These are phyloP conservation scores for Dermatophagoides farinae DNA, from an alignment of 1,140 invertebrate species.

Conservation along the genomic window DNA sequence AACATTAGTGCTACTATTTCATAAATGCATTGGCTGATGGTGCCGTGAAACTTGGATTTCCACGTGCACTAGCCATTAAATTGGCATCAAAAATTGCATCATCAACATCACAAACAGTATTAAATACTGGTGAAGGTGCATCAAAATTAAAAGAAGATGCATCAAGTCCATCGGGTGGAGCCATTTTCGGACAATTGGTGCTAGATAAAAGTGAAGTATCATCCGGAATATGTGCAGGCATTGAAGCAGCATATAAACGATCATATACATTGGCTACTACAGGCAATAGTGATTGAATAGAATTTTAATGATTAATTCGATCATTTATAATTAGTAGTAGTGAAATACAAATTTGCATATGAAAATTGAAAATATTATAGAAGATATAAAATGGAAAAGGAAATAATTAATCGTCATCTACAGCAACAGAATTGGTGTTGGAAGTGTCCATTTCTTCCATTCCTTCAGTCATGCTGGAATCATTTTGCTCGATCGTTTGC, in stretches of 20 bases:
- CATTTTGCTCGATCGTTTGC: too few relatives aligned
- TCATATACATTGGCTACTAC: slow-evolving; percentile 18
- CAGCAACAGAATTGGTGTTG: too few relatives aligned
- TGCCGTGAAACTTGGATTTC: slow-evolving; percentile 38
- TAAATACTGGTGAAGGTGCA: slow-evolving; percentile 34
- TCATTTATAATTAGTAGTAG: too few relatives aligned
- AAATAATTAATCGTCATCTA: too few relatives aligned
- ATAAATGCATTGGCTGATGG: slow-evolving; percentile 22
- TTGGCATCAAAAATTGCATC: slow-evolving; percentile 35
- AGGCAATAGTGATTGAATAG: neutral
- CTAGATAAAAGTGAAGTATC: slow-evolving; percentile 55
- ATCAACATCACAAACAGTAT: slow-evolving; percentile 37
- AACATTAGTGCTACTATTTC: slow-evolving; percentile 1
- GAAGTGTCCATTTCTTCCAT: too few relatives aligned
- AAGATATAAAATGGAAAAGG: too few relatives aligned
- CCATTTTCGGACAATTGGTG: slow-evolving; percentile 61
- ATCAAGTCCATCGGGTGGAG: slow-evolving; percentile 40
- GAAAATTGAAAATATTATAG: too few relatives aligned
- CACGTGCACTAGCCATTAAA: slow-evolving; percentile 31
- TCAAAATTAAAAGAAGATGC: slow-evolving; percentile 31
- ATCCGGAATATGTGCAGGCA: slow-evolving; percentile 59
- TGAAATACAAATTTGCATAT: too few relatives aligned
- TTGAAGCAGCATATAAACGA: slow-evolving; percentile 41
- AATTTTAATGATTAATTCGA: too few relatives aligned
- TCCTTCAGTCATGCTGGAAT: too few relatives aligned